These are phyloP conservation scores for Chaetura pelagica DNA, from an alignment of 2,113 vertebrate genomes.

Conservation along the genomic window DNA sequence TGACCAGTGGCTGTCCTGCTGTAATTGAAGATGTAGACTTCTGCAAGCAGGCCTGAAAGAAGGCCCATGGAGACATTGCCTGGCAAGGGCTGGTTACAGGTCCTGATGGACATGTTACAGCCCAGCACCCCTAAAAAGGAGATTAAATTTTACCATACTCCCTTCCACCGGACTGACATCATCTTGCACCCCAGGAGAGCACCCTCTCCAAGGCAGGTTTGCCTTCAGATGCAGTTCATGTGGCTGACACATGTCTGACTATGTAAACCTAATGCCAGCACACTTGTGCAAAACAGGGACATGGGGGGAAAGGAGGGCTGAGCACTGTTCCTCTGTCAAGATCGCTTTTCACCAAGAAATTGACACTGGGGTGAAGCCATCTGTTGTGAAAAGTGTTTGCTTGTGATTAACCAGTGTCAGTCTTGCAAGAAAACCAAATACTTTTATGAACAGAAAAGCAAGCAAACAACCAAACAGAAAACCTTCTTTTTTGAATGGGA, in stretches of 20 bases:
- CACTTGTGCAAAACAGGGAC: neutral
- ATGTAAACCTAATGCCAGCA: accelerated
- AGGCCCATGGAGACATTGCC: neutral
- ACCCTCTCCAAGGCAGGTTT: neutral
- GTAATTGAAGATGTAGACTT: neutral
- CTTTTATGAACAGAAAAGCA: neutral
- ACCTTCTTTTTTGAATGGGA: neutral
- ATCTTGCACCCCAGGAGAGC: neutral
- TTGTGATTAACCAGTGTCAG: neutral
- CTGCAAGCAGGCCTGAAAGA: neutral
- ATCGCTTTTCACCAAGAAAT: neutral
- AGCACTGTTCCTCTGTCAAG: neutral
- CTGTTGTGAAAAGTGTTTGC: neutral
- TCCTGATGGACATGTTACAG: neutral
- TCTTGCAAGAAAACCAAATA: neutral
- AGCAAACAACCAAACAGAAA: accelerated
- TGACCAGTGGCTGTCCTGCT: neutral
- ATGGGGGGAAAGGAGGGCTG: neutral
- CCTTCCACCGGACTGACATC: neutral
- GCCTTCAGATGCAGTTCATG: neutral
- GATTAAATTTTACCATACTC: neutral
- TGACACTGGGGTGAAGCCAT: neutral
- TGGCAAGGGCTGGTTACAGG: neutral
- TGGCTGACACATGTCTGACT: accelerated
- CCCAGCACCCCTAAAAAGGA: neutral